A percentile compares a stretch with the other conserved stretches of the same genome.
These are phyloP conservation scores for Ciconia boyciana DNA, from an alignment of 2,113 vertebrate species.

Conservation along the genomic window DNA sequence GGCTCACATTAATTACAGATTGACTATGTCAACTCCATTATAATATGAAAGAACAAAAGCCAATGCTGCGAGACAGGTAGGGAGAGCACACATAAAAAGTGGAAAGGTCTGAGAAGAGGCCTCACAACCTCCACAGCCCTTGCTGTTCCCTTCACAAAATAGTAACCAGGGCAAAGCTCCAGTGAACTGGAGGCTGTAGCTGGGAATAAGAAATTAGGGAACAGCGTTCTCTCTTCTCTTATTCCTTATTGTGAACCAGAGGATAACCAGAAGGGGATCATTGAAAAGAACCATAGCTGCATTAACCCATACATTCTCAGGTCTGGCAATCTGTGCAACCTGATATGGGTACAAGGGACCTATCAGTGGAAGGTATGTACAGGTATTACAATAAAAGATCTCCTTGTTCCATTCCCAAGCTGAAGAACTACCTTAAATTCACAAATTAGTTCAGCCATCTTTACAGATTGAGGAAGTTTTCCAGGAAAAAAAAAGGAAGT, in stretches of 20 bases:
- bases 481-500: not conserved
- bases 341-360: not conserved
- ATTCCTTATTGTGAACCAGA: not conserved
- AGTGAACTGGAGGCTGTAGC: not conserved
- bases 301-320: not conserved
- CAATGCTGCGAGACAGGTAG: not conserved
- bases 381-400: not conserved
- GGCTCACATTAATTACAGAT: not conserved
- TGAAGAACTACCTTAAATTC: not conserved
- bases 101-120: not conserved
- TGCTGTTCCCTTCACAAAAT: not conserved
- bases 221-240: not conserved
- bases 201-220: not conserved
- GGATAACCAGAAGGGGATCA: not conserved
- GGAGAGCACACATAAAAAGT: not conserved
- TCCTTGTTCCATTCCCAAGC: not conserved
- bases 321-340: not conserved
- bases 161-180: not conserved
- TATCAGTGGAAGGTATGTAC: not conserved
- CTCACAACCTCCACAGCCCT: not conserved
- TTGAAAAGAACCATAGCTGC: not conserved
- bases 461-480: not conserved
- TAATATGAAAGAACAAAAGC: not conserved
- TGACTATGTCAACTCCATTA: conserved; percentile 8
- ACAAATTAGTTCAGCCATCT: not conserved